Conservation (phyloP, 2,888 invertebrate species). For the Drosophila maculinotata region DNA sequence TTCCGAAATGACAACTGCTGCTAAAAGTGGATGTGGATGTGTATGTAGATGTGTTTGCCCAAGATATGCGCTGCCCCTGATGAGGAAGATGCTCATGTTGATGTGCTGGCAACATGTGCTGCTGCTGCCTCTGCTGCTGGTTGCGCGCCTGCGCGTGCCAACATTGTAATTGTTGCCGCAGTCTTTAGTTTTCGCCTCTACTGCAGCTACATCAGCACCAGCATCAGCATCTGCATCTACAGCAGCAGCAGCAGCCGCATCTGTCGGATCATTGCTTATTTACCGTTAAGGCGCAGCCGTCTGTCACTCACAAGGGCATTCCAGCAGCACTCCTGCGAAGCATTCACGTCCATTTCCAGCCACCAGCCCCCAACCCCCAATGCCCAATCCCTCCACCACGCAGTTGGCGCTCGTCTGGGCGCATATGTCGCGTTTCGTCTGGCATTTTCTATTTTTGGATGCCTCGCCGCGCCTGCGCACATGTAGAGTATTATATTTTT, state of each 20-base stretch:
- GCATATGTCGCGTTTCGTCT: constrained; percentile 68
- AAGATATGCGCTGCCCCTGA: constrained; percentile 47
- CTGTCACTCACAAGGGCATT: constrained; percentile 76
- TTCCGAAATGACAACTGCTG: constrained; percentile 82
- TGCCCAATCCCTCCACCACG: constrained; percentile 1
- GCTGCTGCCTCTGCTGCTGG: constrained; percentile 18
- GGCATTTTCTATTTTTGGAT: constrained; percentile 60
- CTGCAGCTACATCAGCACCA: constrained; percentile 6
- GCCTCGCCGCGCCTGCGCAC: constrained; percentile 68
- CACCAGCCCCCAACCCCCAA: constrained; percentile 2
- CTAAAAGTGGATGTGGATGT: constrained; percentile 57
- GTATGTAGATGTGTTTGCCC: no score
- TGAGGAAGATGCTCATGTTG: constrained; percentile 34
- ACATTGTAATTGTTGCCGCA: constrained; percentile 63
- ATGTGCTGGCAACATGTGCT: constrained; percentile 70
- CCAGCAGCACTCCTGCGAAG: constrained; percentile 82
- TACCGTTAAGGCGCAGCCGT: constrained; percentile 73
- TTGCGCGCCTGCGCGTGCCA: constrained; percentile 82
- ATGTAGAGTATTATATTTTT: not conserved
- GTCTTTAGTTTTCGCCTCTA: not conserved
- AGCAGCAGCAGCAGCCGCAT: constrained; percentile 4
- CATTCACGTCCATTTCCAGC: constrained; percentile 41
- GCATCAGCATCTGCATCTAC: constrained; percentile 12
- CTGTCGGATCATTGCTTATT: constrained; percentile 70
- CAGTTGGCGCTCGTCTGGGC: constrained; percentile 54